These are phyloP conservation scores for Bubo scandiacus DNA, from an alignment of 2,113 vertebrate genomes.

Conservation along the genomic window DNA sequence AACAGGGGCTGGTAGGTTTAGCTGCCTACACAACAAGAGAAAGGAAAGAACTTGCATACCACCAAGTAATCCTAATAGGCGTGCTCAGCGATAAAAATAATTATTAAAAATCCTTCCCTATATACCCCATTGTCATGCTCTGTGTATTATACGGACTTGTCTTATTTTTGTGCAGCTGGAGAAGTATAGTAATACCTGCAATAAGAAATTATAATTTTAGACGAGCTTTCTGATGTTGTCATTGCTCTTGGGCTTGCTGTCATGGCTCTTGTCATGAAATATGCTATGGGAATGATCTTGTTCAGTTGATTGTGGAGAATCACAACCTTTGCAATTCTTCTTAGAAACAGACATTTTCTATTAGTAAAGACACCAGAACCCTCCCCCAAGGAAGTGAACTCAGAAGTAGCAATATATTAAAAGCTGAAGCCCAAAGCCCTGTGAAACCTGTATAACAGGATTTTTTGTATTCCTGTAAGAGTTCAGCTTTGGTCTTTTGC, in stretches of 20 bases:
- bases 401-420: background rate
- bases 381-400: background rate
- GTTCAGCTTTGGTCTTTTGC: slow-evolving; percentile 24
- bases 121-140: background rate
- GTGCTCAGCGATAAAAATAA: background rate
- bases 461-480: background rate
- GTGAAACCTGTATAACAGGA: slow-evolving; percentile 31
- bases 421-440: background rate
- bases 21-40: background rate
- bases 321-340: background rate
- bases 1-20: background rate
- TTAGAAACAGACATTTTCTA: background rate
- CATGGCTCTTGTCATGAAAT: background rate
- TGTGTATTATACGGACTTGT: background rate
- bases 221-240: background rate
- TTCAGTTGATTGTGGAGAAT: background rate
- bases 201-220: background rate
- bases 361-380: background rate
- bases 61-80: background rate
- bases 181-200: background rate
- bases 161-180: background rate
- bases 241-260: background rate
- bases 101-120: background rate
- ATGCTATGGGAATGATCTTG: background rate
- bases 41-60: background rate